phyloP scores from a whole-genome alignment of 1,140 invertebrate genomes.

The Eriocheir sinensis region DNA sequence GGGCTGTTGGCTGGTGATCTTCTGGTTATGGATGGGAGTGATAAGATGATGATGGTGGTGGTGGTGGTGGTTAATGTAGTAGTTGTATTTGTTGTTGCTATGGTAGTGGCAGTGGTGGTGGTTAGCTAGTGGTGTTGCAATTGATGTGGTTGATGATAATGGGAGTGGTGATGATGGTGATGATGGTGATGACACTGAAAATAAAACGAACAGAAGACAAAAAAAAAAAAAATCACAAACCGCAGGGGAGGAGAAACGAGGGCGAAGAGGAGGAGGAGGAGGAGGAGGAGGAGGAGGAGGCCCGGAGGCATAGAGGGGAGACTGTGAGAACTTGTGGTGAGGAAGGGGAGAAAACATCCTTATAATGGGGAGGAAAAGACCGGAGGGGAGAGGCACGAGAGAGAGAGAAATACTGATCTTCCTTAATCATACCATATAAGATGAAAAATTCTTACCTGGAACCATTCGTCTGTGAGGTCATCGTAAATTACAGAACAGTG shows the following conservation, averaged over 20 bases:
- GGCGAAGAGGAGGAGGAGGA: conserved; percentile 5
- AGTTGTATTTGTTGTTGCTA: background rate
- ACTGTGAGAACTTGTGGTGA: conserved; percentile 22
- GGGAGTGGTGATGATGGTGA: too few relatives aligned
- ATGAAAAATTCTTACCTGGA: too few relatives aligned
- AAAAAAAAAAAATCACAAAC: too few relatives aligned
- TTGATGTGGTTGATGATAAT: too few relatives aligned
- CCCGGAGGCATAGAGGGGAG: background rate
- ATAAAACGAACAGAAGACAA: too few relatives aligned
- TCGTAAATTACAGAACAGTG: too few relatives aligned
- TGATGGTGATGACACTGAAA: too few relatives aligned
- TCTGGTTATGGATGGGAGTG: background rate
- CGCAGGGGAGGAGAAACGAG: too few relatives aligned
- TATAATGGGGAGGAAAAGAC: conserved; percentile 14
- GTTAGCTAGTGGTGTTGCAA: too few relatives aligned
- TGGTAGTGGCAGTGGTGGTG: too few relatives aligned
- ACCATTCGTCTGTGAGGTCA: too few relatives aligned
- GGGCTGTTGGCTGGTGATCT: background rate
- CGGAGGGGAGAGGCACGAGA: background rate
- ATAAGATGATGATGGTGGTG: background rate
- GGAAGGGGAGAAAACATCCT: background rate
- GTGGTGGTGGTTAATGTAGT: background rate
- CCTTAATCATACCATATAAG: too few relatives aligned
- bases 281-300: conserved; percentile 6
- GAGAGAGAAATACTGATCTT: background rate